Percentiles rank a stretch among this genome's conserved stretches.
Evolutionary conservation across 2,888 invertebrate genomes (phyloP).

Genomic region (Aspidapion aeneum): DNA sequence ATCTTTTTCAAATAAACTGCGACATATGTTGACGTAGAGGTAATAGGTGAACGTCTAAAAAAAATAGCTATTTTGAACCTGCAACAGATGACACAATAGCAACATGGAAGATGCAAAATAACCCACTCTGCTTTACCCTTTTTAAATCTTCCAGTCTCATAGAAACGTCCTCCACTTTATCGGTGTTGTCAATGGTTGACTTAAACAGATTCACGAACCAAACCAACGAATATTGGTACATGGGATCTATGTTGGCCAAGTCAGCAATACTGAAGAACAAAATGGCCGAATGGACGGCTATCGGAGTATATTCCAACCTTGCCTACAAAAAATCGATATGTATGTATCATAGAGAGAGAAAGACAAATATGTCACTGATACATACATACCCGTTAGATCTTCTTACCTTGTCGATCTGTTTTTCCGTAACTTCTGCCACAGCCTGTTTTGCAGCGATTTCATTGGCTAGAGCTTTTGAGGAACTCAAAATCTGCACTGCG

Average conservation of each 20-base stretch:
- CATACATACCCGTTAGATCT: too few species aligned
- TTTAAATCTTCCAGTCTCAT: conserved; percentile 71
- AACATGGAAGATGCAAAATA: neutral
- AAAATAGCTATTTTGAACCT: neutral
- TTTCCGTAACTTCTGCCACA: conserved; percentile 84
- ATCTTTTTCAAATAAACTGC: conserved; percentile 93
- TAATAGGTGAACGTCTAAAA: conserved; percentile 76
- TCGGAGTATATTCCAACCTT: conserved; percentile 83
- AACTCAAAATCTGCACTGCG: conserved; percentile 83
- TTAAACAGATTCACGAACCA: conserved; percentile 93
- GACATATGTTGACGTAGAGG: conserved; percentile 85
- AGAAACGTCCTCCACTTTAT: conserved; percentile 76
- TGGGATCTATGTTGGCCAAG: conserved; percentile 89
- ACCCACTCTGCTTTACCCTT: conserved; percentile 40
- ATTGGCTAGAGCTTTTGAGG: conserved; percentile 84
- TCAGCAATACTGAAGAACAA: conserved; percentile 89
- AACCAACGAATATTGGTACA: conserved; percentile 93
- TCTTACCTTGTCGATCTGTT: conserved; percentile 69
- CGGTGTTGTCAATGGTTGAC: conserved; percentile 81
- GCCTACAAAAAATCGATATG: conserved; percentile 45
- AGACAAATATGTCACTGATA: too few species aligned
- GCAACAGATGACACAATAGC: neutral
- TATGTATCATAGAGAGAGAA: too few species aligned
- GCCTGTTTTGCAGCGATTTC: conserved; percentile 91
- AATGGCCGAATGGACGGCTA: conserved; percentile 85